phyloP scores from a whole-genome alignment of 2,113 vertebrate species.

The Trichechus manatus region DNA sequence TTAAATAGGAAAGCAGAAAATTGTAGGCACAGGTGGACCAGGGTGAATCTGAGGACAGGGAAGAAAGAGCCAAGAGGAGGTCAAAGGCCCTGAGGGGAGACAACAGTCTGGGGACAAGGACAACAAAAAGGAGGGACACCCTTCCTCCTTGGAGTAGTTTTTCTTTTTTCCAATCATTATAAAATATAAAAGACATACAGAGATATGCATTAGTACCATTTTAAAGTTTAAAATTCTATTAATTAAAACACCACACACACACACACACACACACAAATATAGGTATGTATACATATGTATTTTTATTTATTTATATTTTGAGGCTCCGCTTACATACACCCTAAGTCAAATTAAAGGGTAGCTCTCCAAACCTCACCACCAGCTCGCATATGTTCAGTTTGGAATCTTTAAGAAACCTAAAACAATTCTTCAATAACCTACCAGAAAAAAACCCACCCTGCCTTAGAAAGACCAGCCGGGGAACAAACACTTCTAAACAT shows the following conservation, averaged over 20 bases:
- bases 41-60: not conserved
- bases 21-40: not conserved
- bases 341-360: slow-evolving; percentile 60
- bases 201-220: not conserved
- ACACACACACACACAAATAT: not conserved
- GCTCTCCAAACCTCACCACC: slow-evolving; percentile 64
- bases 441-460: not conserved
- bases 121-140: not conserved
- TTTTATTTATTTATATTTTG: slow-evolving; percentile 64
- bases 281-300: not conserved
- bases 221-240: not conserved
- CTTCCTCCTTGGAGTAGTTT: not conserved
- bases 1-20: not conserved
- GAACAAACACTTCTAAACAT: not conserved
- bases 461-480: not conserved
- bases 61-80: not conserved
- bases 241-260: not conserved
- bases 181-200: not conserved
- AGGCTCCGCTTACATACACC: slow-evolving; percentile 79
- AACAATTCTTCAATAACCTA: not conserved
- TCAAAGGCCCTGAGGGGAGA: not conserved
- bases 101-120: not conserved
- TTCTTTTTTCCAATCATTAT: not conserved
- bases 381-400: slow-evolving; percentile 60
- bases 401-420: slow-evolving; percentile 63